Conservation (phyloP, 2,113 vertebrate genomes). For the Pelodiscus sinensis region DNA sequence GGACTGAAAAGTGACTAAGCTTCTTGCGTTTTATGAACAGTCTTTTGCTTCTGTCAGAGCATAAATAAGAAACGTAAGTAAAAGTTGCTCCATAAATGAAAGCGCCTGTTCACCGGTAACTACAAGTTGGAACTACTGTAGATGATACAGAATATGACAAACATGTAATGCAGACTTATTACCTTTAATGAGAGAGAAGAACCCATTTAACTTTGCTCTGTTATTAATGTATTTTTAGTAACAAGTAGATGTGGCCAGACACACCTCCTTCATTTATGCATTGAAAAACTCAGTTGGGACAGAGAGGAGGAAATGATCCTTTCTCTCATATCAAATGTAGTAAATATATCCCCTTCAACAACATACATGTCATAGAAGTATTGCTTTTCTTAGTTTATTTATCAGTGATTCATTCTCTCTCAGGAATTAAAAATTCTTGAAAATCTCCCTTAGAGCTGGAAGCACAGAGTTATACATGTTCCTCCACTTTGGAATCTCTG, state of each 20-base stretch:
- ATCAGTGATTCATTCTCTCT: background rate
- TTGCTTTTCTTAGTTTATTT: background rate
- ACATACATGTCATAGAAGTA: fast-evolving
- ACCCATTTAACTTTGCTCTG: background rate
- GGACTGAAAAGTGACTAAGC: background rate
- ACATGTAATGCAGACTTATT: background rate
- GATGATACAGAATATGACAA: background rate
- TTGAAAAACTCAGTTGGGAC: background rate
- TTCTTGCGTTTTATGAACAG: background rate
- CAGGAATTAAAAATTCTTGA: background rate
- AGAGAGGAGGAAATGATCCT: background rate
- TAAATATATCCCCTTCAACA: background rate
- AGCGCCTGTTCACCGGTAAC: too few relatives aligned
- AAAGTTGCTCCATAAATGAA: background rate
- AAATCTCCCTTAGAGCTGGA: background rate
- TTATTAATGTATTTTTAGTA: background rate
- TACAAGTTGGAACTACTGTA: background rate
- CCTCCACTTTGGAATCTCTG: background rate
- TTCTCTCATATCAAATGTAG: background rate
- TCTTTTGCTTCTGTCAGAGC: background rate
- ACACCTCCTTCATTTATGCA: background rate
- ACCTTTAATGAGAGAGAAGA: background rate
- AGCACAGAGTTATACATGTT: background rate
- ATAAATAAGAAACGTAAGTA: background rate
- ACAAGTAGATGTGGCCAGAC: fast-evolving